These are phyloP conservation scores for Diadegma fenestrale DNA, from an alignment of 2,888 invertebrate species.

Conservation along the genomic window DNA sequence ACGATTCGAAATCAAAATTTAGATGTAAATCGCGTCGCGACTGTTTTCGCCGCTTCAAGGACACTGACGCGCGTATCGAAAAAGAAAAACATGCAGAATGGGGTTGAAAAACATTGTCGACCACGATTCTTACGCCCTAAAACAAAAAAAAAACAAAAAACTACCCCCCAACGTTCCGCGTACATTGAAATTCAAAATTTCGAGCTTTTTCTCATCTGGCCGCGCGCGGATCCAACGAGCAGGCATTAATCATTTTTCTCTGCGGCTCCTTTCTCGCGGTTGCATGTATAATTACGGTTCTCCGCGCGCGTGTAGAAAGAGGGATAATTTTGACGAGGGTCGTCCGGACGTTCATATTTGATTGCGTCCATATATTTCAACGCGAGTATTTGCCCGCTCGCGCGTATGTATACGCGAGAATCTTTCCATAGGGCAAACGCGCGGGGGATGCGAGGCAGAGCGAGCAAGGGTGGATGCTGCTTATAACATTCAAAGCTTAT, in stretches of 20 bases:
- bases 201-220: background rate
- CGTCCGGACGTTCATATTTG: background rate
- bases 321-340: slow-evolving; percentile 46
- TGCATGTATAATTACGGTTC: slow-evolving; percentile 42
- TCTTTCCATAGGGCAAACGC: slow-evolving; percentile 53
- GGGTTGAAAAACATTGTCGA: slow-evolving; percentile 53
- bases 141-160: too few relatives aligned
- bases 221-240: background rate
- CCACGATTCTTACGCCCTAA: too few relatives aligned
- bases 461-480: slow-evolving; percentile 23
- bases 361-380: background rate
- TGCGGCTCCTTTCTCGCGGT: background rate
- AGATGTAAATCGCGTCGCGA: slow-evolving; percentile 57
- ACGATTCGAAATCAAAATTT: slow-evolving; percentile 38
- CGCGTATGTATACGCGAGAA: slow-evolving; percentile 7
- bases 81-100: slow-evolving; percentile 2
- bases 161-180: background rate
- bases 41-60: slow-evolving; percentile 79
- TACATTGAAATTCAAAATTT: background rate
- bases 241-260: slow-evolving; percentile 21
- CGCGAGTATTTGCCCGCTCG: too few relatives aligned
- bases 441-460: too few relatives aligned
- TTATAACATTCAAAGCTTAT: slow-evolving; percentile 59
- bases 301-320: background rate
- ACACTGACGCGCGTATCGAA: slow-evolving; percentile 58